Percentiles rank a stretch among this genome's conserved stretches.
Evolutionary conservation across 2,797 vertebrate genomes (phyloP).

Genomic region (Triplophysa yarkandensis): DNA sequence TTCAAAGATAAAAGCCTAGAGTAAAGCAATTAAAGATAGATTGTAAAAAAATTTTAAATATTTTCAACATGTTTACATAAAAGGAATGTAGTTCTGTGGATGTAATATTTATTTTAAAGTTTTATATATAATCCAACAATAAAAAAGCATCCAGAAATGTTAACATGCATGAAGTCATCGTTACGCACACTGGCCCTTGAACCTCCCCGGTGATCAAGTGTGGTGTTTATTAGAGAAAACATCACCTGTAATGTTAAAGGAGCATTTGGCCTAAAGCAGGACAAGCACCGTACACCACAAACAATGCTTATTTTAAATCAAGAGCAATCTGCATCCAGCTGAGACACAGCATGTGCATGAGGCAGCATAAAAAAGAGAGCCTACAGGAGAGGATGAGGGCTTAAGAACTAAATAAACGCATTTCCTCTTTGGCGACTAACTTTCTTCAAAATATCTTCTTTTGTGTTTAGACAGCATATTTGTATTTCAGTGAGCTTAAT

Average conservation of each 20-base stretch:
- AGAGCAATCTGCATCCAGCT: constrained; percentile 27
- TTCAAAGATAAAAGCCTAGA: too few relatives aligned
- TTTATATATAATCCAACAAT: too few relatives aligned
- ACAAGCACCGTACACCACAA: not conserved
- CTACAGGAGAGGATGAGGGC: not conserved
- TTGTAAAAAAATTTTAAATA: too few relatives aligned
- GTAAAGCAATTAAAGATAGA: too few relatives aligned
- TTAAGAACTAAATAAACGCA: too few relatives aligned
- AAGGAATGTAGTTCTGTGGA: too few relatives aligned
- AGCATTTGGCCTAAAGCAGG: constrained; percentile 21
- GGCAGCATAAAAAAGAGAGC: not conserved
- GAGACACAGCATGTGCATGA: constrained; percentile 3
- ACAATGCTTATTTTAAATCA: constrained; percentile 21
- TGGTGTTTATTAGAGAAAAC: constrained; percentile 9
- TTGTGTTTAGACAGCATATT: too few relatives aligned
- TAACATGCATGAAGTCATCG: not conserved
- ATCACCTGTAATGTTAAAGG: not conserved
- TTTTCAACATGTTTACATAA: too few relatives aligned
- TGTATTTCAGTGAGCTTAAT: too few relatives aligned
- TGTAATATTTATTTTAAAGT: too few relatives aligned
- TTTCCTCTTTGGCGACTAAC: too few relatives aligned
- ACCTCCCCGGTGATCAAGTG: not conserved
- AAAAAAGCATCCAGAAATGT: not conserved
- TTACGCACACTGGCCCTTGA: not conserved
- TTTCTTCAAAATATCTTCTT: too few relatives aligned